phyloP scores from a whole-genome alignment of 2,797 vertebrate genomes.

The Danio tinwini region DNA sequence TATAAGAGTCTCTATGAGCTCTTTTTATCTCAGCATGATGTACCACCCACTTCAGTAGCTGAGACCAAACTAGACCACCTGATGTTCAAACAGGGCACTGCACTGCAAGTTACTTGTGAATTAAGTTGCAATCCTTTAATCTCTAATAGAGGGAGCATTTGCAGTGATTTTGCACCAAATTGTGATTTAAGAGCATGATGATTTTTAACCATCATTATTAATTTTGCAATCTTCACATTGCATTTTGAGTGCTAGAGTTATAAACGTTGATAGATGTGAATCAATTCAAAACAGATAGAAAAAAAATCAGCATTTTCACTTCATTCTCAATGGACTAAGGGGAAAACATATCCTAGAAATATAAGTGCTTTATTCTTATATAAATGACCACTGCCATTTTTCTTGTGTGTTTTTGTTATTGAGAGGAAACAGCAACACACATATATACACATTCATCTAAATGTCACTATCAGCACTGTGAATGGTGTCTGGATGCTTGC shows the following conservation, averaged over 20 bases:
- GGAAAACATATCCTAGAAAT: too few relatives aligned
- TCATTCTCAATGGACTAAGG: too few relatives aligned
- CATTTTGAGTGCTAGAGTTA: background rate
- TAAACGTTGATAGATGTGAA: background rate
- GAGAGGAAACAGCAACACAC: too few relatives aligned
- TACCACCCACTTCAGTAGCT: background rate
- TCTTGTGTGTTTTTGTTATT: too few relatives aligned
- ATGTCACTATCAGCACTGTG: too few relatives aligned
- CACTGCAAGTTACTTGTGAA: background rate
- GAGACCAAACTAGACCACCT: slow-evolving; percentile 22
- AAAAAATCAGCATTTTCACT: too few relatives aligned
- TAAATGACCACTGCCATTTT: too few relatives aligned
- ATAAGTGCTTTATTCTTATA: too few relatives aligned
- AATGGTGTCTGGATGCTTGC: too few relatives aligned
- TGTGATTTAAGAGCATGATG: background rate
- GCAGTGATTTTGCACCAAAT: background rate
- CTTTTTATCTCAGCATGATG: slow-evolving; percentile 30
- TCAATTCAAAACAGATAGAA: slow-evolving; percentile 2
- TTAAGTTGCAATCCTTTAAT: slow-evolving; percentile 14
- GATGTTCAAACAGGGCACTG: background rate
- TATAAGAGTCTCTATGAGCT: background rate
- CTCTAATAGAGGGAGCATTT: slow-evolving; percentile 3
- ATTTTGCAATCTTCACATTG: background rate
- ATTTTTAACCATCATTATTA: background rate
- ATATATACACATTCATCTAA: too few relatives aligned